Evolutionary conservation across 2,797 vertebrate genomes (phyloP).

Genomic region (Acanthurus tractus): DNA sequence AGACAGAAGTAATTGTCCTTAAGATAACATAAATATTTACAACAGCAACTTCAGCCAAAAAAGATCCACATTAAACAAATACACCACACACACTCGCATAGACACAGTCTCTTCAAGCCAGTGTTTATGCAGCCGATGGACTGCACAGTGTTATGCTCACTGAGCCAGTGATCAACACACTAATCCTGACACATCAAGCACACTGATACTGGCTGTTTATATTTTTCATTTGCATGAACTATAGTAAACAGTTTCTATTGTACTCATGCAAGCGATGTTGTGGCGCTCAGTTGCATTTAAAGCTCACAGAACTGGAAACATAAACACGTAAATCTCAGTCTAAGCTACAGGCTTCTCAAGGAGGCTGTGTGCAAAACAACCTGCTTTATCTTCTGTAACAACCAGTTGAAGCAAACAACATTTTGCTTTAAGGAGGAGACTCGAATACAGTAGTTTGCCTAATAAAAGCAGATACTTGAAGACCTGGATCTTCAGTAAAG

Average conservation of each 20-base stretch:
- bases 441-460: background rate
- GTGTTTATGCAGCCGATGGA: slow-evolving; percentile 38
- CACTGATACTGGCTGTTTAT: slow-evolving; percentile 46
- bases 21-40: slow-evolving; percentile 5
- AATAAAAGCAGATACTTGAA: slow-evolving; percentile 19
- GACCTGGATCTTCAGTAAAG: slow-evolving; percentile 5
- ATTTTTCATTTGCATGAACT: slow-evolving; percentile 23
- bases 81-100: background rate
- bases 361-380: slow-evolving; percentile 7
- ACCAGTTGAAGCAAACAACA: background rate
- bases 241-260: slow-evolving; percentile 47
- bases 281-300: slow-evolving; percentile 29
- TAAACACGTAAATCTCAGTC: slow-evolving; percentile 39
- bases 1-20: background rate
- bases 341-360: background rate
- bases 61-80: slow-evolving; percentile 4
- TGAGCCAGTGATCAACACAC: slow-evolving; percentile 49
- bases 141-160: slow-evolving; percentile 51
- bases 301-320: slow-evolving; percentile 47
- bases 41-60: slow-evolving; percentile 1
- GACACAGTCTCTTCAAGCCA: slow-evolving; percentile 7
- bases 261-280: slow-evolving; percentile 5
- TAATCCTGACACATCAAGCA: slow-evolving; percentile 58
- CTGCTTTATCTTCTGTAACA: background rate
- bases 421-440: background rate